phyloP scores from a whole-genome alignment of 2,797 vertebrate species.

The Notolepis coatsorum region DNA sequence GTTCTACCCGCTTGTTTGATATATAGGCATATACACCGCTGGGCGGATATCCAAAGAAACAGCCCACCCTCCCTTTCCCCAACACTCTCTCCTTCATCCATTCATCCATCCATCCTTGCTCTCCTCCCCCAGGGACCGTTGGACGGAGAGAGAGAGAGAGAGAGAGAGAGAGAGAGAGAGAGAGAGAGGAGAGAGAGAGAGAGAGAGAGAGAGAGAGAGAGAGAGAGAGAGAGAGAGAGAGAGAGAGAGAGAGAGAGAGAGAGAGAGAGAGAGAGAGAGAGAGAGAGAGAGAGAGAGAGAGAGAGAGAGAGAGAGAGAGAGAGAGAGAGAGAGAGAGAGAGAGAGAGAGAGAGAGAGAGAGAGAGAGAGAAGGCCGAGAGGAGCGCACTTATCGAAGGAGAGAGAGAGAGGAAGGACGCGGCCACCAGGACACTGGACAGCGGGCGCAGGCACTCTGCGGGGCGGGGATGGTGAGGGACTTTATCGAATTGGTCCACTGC shows the following conservation, averaged over 20 bases:
- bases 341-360: constrained; percentile 28
- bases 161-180: constrained; percentile 52
- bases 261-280: constrained; percentile 25
- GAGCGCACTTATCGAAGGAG: constrained; percentile 60
- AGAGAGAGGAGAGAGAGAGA: constrained; percentile 29
- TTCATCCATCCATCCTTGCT: constrained; percentile 53
- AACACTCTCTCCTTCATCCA: constrained; percentile 46
- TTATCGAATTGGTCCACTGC: constrained; percentile 50
- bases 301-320: constrained; percentile 56
- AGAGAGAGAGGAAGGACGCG: constrained; percentile 67
- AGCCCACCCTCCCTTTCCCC: constrained; percentile 36
- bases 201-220: constrained; percentile 53
- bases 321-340: constrained; percentile 52
- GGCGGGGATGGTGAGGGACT: constrained; percentile 76
- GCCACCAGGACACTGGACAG: constrained; percentile 54
- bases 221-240: constrained; percentile 55
- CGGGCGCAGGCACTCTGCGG: constrained; percentile 60
- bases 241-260: constrained; percentile 49
- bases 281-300: constrained; percentile 52
- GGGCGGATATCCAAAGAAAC: constrained; percentile 42
- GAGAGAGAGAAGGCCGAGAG: constrained; percentile 51
- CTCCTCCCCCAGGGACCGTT: constrained; percentile 68
- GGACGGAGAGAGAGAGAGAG: constrained; percentile 58
- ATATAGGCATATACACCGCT: constrained; percentile 6
- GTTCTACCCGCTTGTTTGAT: constrained; percentile 45